Conservation (phyloP, 2,113 vertebrate species). For the Callionymus lyra region DNA sequence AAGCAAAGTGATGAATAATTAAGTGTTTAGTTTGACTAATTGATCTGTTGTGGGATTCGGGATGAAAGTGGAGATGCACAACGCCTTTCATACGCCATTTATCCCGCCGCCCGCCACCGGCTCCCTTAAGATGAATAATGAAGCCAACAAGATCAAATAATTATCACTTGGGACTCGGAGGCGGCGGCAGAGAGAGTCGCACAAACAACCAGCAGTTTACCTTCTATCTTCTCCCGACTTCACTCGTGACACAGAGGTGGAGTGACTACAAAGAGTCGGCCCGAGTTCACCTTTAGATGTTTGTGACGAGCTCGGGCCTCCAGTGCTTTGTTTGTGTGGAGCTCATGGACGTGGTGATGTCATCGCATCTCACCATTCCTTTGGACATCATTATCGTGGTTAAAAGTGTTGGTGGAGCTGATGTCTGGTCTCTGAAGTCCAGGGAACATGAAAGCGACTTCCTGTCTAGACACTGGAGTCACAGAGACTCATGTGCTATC, state of each 20-base stretch:
- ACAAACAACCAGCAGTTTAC: constrained; percentile 65
- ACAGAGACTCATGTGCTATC: too few relatives aligned
- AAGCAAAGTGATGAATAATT: constrained; percentile 75
- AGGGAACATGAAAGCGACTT: too few relatives aligned
- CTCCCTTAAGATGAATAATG: constrained; percentile 74
- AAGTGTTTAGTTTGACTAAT: constrained; percentile 75
- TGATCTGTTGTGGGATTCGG: constrained; percentile 70
- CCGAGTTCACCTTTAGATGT: constrained; percentile 15
- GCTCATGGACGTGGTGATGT: too few relatives aligned
- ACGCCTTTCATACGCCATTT: constrained; percentile 73
- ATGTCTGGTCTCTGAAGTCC: too few relatives aligned
- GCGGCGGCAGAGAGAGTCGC: constrained; percentile 28
- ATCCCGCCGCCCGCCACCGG: constrained; percentile 57
- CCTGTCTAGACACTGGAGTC: too few relatives aligned
- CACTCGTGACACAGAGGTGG: constrained; percentile 48
- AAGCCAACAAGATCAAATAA: constrained; percentile 75
- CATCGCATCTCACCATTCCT: too few relatives aligned
- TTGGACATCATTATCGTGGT: too few relatives aligned
- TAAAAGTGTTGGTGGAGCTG: too few relatives aligned
- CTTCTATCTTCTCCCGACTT: constrained; percentile 38
- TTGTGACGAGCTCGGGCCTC: constrained; percentile 24
- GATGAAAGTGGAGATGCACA: constrained; percentile 68
- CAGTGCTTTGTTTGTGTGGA: constrained; percentile 4
- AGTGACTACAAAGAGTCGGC: constrained; percentile 43
- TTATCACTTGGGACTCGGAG: constrained; percentile 58